Percentiles rank a stretch among this genome's conserved stretches.
Conservation (phyloP, 1,140 invertebrate species). For the Ostrea denselamellosa region DNA sequence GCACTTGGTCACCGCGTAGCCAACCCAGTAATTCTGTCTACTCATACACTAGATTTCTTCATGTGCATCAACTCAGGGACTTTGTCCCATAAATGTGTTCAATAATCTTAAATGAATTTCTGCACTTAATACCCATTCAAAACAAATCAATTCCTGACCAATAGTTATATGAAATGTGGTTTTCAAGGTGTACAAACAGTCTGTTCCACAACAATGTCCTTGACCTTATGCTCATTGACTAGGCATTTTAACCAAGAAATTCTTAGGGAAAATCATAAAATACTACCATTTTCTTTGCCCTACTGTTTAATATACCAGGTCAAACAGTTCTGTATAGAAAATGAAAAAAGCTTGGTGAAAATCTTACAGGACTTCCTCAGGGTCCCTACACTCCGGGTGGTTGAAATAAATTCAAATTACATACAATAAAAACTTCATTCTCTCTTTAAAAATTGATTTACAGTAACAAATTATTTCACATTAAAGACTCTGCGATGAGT, state of each 20-base stretch:
- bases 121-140: background rate
- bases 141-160: background rate
- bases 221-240: too few relatives aligned
- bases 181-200: too few relatives aligned
- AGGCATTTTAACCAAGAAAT: too few relatives aligned
- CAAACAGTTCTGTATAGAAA: too few relatives aligned
- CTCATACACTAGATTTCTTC: background rate
- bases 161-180: too few relatives aligned
- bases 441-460: constrained; percentile 34
- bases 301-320: too few relatives aligned
- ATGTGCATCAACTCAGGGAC: constrained; percentile 16
- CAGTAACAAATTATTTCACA: constrained; percentile 21
- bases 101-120: constrained; percentile 13
- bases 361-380: background rate
- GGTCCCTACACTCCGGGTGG: background rate
- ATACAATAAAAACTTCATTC: background rate
- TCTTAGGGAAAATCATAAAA: too few relatives aligned
- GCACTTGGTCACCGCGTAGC: constrained; percentile 7
- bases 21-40: constrained; percentile 2
- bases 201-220: too few relatives aligned
- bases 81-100: background rate
- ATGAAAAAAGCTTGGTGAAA: too few relatives aligned
- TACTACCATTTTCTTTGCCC: too few relatives aligned
- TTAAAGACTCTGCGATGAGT: background rate
- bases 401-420: background rate